phyloP scores from a whole-genome alignment of 2,113 vertebrate genomes.

The Nipponia nippon region DNA sequence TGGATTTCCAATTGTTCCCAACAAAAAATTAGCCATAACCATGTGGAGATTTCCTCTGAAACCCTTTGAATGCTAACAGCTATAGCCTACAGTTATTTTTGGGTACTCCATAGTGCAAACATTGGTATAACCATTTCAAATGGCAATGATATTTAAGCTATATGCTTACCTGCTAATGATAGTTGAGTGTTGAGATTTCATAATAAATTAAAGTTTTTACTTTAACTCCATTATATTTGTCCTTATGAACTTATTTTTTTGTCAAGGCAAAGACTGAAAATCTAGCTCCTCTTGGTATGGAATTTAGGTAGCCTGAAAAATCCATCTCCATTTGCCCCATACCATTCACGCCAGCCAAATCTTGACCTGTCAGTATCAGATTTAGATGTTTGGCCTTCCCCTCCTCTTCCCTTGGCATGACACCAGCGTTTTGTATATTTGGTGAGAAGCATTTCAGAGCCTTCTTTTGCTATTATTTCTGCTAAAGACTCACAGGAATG shows the following conservation, averaged over 20 bases:
- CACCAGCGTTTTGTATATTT: neutral
- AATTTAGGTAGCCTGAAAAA: neutral
- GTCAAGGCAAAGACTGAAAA: neutral
- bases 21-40: neutral
- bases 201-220: neutral
- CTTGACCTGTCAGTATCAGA: neutral
- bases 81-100: neutral
- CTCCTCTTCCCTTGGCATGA: neutral
- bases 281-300: neutral
- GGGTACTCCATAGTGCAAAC: neutral
- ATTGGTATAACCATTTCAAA: neutral
- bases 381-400: neutral
- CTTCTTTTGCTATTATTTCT: neutral
- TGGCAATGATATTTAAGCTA: neutral
- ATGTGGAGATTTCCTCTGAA: neutral
- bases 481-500: neutral
- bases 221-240: neutral
- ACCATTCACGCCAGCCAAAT: neutral
- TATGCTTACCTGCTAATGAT: neutral
- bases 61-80: neutral
- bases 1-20: neutral
- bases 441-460: neutral
- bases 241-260: neutral
- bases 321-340: neutral
- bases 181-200: neutral